A percentile compares a stretch with the other conserved stretches of the same genome.
Evolutionary conservation across 2,888 invertebrate species (phyloP).

Genomic region (Creontiades dilutus): DNA sequence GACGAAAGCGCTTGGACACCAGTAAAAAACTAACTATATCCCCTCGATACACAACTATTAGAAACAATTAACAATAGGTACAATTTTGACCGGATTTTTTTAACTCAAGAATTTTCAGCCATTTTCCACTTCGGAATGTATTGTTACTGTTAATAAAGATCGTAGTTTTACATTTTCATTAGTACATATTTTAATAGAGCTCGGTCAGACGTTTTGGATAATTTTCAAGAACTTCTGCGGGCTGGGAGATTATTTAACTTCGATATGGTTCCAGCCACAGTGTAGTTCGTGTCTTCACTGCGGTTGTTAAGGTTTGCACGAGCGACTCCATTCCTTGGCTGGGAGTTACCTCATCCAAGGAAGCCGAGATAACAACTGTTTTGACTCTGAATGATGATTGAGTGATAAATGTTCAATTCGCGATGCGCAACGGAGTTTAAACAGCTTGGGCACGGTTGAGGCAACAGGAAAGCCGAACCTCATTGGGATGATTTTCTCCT

Average conservation of each 20-base stretch:
- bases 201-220: not conserved
- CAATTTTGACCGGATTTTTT: too few species aligned
- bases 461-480: not conserved
- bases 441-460: not conserved
- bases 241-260: not conserved
- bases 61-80: too few species aligned
- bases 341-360: not conserved
- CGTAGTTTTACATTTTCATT: too few species aligned
- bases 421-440: constrained; percentile 5
- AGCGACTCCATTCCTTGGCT: not conserved
- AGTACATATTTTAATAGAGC: too few species aligned
- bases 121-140: too few species aligned
- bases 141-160: too few species aligned
- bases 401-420: constrained; percentile 14
- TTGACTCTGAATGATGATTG: constrained; percentile 24
- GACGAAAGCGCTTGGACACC: too few species aligned
- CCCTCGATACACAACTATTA: too few species aligned
- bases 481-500: constrained; percentile 5
- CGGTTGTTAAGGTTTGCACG: not conserved
- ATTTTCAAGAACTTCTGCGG: not conserved
- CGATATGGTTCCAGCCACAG: too few species aligned
- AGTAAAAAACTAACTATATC: too few species aligned
- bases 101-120: too few species aligned
- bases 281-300: not conserved
- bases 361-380: not conserved